phyloP scores from a whole-genome alignment of 2,113 vertebrate species.

The Aegithalos caudatus region DNA sequence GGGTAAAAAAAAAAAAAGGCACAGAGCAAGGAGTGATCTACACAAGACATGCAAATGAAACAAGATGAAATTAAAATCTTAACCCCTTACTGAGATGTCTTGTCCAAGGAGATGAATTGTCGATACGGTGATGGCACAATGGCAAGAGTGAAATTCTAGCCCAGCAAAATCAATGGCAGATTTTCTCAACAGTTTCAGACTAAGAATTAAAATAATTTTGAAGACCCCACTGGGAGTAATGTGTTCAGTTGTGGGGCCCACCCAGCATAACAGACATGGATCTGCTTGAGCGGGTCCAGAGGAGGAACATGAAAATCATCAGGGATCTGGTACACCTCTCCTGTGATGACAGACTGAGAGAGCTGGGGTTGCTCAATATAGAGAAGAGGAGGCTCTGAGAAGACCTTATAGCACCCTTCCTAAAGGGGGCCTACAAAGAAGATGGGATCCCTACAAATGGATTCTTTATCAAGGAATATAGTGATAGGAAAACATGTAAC shows the following conservation, averaged over 20 bases:
- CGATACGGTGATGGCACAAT: background rate
- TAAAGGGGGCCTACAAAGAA: background rate
- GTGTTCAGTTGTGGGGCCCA: fast-evolving
- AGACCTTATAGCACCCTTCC: background rate
- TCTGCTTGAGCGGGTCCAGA: fast-evolving
- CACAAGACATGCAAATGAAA: background rate
- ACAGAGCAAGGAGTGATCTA: background rate
- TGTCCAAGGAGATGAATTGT: background rate
- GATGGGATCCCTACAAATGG: too few species aligned
- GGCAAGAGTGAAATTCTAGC: background rate
- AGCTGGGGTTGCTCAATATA: fast-evolving
- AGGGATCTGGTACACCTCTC: background rate
- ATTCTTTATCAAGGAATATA: background rate
- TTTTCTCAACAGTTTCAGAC: background rate
- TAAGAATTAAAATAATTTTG: background rate
- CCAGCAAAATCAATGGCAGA: background rate
- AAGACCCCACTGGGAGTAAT: background rate
- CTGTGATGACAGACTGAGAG: background rate
- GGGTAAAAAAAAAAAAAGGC: background rate
- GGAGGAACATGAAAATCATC: background rate
- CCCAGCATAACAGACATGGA: background rate
- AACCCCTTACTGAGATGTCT: background rate
- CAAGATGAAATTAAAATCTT: background rate
- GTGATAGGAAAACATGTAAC: background rate
- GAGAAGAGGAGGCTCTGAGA: background rate